Conservation (phyloP, 2,888 invertebrate genomes). For the Escarpia spicata region DNA sequence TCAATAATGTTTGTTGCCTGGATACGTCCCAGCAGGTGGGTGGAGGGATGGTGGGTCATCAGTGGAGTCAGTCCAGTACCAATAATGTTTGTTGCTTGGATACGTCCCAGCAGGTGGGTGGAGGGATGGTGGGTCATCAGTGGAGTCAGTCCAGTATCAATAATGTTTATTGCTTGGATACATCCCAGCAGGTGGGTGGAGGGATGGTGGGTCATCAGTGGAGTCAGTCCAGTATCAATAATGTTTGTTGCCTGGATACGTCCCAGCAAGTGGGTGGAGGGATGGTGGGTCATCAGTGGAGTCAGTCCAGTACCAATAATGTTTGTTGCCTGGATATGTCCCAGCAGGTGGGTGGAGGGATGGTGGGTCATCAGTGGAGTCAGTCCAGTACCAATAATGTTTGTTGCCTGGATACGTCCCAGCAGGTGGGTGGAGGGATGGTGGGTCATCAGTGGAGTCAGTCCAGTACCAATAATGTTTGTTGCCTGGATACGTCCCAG, state of each 20-base stretch:
- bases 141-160: neutral
- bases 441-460: neutral
- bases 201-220: neutral
- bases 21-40: neutral
- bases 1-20: neutral
- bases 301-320: neutral
- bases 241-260: neutral
- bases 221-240: neutral
- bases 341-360: neutral
- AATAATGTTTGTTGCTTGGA: neutral
- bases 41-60: neutral
- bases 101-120: neutral
- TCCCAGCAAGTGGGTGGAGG: neutral
- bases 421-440: neutral
- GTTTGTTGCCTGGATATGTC: neutral
- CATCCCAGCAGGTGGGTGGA: neutral
- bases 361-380: neutral
- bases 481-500: neutral
- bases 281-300: neutral
- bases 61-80: neutral
- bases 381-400: neutral
- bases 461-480: neutral
- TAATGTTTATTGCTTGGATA: neutral
- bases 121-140: neutral
- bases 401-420: neutral